Percentiles rank a stretch among this genome's conserved stretches.
Evolutionary conservation across 2,888 invertebrate species (phyloP).

Genomic region (Zonitis immaculata): DNA sequence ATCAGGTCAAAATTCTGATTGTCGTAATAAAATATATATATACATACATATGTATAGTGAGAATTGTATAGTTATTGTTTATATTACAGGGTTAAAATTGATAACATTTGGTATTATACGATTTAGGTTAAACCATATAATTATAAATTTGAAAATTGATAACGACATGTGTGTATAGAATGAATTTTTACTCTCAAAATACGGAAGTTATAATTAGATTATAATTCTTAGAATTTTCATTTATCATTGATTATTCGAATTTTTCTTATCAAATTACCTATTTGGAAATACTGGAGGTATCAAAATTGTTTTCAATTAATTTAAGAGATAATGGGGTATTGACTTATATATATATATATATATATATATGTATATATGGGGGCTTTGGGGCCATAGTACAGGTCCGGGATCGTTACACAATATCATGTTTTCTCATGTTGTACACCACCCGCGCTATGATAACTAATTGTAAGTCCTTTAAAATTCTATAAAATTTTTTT

Average conservation of each 20-base stretch:
- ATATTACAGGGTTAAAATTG: slow-evolving; percentile 11
- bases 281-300: no score
- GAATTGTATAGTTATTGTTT: slow-evolving; percentile 13
- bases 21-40: background rate
- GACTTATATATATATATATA: slow-evolving; percentile 7
- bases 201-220: slow-evolving; percentile 8
- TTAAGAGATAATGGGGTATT: slow-evolving; percentile 6
- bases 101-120: slow-evolving; percentile 12
- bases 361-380: no score
- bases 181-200: background rate
- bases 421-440: background rate
- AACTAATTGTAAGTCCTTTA: slow-evolving; percentile 4
- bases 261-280: no score
- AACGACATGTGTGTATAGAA: slow-evolving; percentile 1
- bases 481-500: background rate
- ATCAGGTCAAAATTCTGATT: no score
- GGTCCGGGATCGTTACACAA: slow-evolving; percentile 20
- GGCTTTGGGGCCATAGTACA: slow-evolving; percentile 14
- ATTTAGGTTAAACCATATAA: slow-evolving; percentile 14
- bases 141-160: slow-evolving; percentile 17
- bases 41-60: no score
- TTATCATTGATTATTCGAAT: no score
- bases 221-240: no score
- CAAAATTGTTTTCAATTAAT: no score
- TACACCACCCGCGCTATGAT: slow-evolving; percentile 8